Evolutionary conservation across 2,888 invertebrate genomes (phyloP).

Genomic region (Empis livida): DNA sequence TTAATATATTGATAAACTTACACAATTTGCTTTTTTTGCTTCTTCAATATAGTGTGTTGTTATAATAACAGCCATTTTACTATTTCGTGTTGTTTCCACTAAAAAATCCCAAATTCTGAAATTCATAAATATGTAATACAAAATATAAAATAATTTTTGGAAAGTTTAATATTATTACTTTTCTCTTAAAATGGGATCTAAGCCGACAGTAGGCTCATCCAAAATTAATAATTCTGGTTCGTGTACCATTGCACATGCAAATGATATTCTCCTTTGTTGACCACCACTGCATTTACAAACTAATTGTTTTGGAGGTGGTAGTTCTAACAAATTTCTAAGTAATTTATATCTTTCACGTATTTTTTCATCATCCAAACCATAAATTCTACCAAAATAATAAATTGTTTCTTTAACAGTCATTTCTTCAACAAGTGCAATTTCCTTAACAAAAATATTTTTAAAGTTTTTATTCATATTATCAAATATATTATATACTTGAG

Average conservation of each 20-base stretch:
- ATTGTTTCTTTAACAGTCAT: conserved; percentile 74
- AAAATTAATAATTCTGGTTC: conserved; percentile 77
- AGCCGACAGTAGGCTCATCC: conserved; percentile 90
- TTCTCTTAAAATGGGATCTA: conserved; percentile 78
- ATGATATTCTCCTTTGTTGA: conserved; percentile 77
- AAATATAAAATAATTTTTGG: background rate
- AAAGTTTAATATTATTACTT: conserved; percentile 37
- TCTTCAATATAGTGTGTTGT: conserved; percentile 95
- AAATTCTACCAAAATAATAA: conserved; percentile 75
- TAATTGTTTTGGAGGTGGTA: conserved; percentile 54
- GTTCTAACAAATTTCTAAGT: conserved; percentile 56
- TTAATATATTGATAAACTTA: conserved; percentile 33
- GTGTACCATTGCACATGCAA: conserved; percentile 79
- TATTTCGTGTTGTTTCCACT: conserved; percentile 52
- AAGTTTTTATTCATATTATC: background rate
- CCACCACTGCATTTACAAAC: conserved; percentile 73
- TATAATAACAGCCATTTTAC: conserved; percentile 70
- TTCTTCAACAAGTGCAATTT: conserved; percentile 65
- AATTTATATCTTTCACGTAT: conserved; percentile 55
- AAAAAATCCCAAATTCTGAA: conserved; percentile 81
- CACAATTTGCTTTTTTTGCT: conserved; percentile 66
- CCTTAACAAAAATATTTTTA: conserved; percentile 36
- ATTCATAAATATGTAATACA: conserved; percentile 7
- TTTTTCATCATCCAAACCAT: conserved; percentile 53
- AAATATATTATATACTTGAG: conserved; percentile 43